These are phyloP conservation scores for Phrynocephalus guinanensis DNA, from an alignment of 2,797 vertebrate species.

Conservation along the genomic window DNA sequence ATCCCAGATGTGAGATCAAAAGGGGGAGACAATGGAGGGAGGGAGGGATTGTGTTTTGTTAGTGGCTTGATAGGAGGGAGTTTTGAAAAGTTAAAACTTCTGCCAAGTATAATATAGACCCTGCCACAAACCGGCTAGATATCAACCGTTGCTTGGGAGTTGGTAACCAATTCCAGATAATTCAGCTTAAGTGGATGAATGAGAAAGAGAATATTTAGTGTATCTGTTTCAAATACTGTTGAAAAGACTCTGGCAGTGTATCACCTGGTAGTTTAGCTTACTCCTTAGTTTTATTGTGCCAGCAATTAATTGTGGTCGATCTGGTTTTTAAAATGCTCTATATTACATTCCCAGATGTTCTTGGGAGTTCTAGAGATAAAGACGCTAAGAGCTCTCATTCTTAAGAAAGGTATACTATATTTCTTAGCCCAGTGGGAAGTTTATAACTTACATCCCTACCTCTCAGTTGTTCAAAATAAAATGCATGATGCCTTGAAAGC, in stretches of 20 bases:
- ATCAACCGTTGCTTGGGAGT: slow-evolving; percentile 23
- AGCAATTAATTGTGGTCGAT: slow-evolving; percentile 64
- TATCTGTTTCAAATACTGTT: slow-evolving; percentile 37
- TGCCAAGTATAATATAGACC: background rate
- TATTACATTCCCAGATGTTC: slow-evolving; percentile 38
- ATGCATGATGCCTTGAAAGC: background rate
- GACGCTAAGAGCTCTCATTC: slow-evolving; percentile 15
- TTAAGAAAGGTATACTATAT: slow-evolving; percentile 16
- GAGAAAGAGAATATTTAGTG: background rate
- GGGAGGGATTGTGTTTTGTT: background rate
- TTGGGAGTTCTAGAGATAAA: background rate
- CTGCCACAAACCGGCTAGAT: background rate
- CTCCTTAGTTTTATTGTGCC: slow-evolving; percentile 47
- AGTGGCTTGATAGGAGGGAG: accelerated
- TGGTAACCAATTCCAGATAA: slow-evolving; percentile 54
- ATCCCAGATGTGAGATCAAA: background rate
- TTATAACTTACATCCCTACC: slow-evolving; percentile 23
- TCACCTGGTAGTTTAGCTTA: background rate
- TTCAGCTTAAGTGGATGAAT: slow-evolving; percentile 44
- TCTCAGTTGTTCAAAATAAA: slow-evolving; percentile 23
- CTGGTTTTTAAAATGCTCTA: slow-evolving; percentile 33
- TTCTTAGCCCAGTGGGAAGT: background rate
- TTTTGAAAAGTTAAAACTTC: background rate
- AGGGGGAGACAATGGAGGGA: background rate
- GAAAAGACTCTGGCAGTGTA: slow-evolving; percentile 22